Evolutionary conservation across 2,888 invertebrate genomes (phyloP).

Genomic region (Drosophila recens): DNA sequence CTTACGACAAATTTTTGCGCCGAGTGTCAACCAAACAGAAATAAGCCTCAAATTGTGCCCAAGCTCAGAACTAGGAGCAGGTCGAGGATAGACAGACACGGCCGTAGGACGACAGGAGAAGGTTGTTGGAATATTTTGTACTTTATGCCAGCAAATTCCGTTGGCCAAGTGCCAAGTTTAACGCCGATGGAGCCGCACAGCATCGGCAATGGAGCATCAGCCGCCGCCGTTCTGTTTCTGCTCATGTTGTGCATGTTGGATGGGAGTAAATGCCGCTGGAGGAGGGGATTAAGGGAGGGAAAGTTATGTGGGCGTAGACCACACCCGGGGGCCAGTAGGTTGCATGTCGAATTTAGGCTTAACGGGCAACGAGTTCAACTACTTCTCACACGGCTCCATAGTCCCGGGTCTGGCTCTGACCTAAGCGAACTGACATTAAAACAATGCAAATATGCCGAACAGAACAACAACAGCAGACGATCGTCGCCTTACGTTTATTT

Average conservation of each 20-base stretch:
- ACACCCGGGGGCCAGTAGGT: slow-evolving; percentile 65
- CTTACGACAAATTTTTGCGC: slow-evolving; percentile 74
- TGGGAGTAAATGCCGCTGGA: slow-evolving; percentile 9
- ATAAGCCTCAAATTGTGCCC: slow-evolving; percentile 73
- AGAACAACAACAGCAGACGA: slow-evolving; percentile 53
- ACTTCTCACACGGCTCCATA: slow-evolving; percentile 27
- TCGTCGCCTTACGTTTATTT: slow-evolving; percentile 40
- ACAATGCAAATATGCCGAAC: slow-evolving; percentile 73
- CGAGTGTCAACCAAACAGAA: slow-evolving; percentile 72
- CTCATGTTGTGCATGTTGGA: slow-evolving; percentile 42
- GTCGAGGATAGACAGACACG: not conserved
- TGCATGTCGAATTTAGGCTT: slow-evolving; percentile 78
- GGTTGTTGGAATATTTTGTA: slow-evolving; percentile 74
- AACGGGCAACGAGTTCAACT: slow-evolving; percentile 68
- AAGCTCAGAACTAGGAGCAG: slow-evolving; percentile 36
- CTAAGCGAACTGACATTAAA: slow-evolving; percentile 65
- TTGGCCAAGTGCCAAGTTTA: slow-evolving; percentile 78
- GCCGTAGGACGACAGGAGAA: slow-evolving; percentile 5
- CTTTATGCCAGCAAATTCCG: slow-evolving; percentile 76
- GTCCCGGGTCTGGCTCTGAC: slow-evolving; percentile 4
- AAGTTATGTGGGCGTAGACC: slow-evolving; percentile 50
- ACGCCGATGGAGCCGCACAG: slow-evolving; percentile 67
- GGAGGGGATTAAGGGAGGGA: not conserved
- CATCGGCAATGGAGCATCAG: slow-evolving; percentile 41
- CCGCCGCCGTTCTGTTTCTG: slow-evolving; percentile 25